Conservation (phyloP, 1,140 invertebrate genomes). For the Brachionus rubens region DNA sequence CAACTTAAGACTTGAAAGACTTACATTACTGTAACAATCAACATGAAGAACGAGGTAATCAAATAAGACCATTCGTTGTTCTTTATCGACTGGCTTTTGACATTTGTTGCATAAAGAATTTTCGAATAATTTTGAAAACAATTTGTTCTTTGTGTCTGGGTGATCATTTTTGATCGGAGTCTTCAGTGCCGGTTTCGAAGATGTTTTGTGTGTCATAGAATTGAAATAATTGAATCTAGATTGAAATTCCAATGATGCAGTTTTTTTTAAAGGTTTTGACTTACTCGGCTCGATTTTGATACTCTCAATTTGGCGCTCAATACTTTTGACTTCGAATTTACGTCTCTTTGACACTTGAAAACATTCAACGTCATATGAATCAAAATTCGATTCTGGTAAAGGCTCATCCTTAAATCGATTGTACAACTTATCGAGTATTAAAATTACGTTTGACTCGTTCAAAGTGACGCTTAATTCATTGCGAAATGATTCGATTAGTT, state of each 20-base stretch:
- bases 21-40: conserved; percentile 28
- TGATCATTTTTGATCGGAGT: too few species aligned
- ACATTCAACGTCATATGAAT: too few species aligned
- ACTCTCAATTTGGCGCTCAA: too few species aligned
- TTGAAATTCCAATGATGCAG: neutral
- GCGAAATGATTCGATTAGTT: too few species aligned
- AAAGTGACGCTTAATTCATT: too few species aligned
- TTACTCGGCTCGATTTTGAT: neutral
- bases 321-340: too few species aligned
- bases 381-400: neutral
- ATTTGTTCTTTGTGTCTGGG: too few species aligned
- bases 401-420: neutral
- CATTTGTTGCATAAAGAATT: conserved; percentile 22
- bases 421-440: neutral
- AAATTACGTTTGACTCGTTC: neutral
- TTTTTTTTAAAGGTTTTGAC: neutral
- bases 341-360: too few species aligned
- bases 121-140: neutral
- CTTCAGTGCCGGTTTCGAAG: too few species aligned
- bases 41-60: neutral
- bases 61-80: neutral
- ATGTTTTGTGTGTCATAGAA: too few species aligned
- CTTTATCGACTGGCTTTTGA: neutral
- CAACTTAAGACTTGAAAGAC: too few species aligned
- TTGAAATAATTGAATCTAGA: conserved; percentile 12